These are phyloP conservation scores for Zophobas atratus DNA, from an alignment of 1,140 invertebrate species.

Conservation along the genomic window DNA sequence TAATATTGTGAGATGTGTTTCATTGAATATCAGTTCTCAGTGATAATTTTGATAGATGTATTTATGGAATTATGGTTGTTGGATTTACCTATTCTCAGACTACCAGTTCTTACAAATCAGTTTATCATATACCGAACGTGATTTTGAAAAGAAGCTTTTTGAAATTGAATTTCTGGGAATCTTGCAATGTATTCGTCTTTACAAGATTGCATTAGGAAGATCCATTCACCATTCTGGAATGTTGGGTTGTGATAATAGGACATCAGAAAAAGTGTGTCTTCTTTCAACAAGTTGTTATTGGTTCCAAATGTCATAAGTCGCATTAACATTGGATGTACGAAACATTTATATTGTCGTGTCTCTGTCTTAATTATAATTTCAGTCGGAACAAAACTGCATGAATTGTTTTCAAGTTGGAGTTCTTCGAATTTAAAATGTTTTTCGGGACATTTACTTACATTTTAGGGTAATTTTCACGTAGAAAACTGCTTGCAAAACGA, in stretches of 20 bases:
- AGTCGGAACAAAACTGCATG: no score
- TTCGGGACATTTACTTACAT: no score
- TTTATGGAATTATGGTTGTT: not conserved
- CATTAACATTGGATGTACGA: no score
- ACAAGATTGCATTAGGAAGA: not conserved
- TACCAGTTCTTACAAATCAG: not conserved
- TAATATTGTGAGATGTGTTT: not conserved
- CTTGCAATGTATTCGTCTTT: constrained; percentile 3
- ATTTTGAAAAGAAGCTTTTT: constrained; percentile 1
- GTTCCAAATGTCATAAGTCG: no score
- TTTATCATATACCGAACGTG: constrained; percentile 1
- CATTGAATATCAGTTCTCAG: not conserved
- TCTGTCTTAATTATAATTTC: no score
- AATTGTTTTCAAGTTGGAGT: no score
- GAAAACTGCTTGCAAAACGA: no score
- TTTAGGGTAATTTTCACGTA: no score
- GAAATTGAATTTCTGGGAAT: not conserved
- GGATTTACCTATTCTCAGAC: not conserved
- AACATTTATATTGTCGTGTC: no score
- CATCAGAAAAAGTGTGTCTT: not conserved
- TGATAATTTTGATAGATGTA: not conserved
- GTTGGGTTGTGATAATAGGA: not conserved
- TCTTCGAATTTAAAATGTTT: no score
- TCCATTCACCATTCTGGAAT: not conserved
- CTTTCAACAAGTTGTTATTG: not conserved